Evolutionary conservation across 2,797 vertebrate genomes (phyloP), one percentile per base, ranked within the genome.

Genomic region (Poecilia velifera): DNA sequence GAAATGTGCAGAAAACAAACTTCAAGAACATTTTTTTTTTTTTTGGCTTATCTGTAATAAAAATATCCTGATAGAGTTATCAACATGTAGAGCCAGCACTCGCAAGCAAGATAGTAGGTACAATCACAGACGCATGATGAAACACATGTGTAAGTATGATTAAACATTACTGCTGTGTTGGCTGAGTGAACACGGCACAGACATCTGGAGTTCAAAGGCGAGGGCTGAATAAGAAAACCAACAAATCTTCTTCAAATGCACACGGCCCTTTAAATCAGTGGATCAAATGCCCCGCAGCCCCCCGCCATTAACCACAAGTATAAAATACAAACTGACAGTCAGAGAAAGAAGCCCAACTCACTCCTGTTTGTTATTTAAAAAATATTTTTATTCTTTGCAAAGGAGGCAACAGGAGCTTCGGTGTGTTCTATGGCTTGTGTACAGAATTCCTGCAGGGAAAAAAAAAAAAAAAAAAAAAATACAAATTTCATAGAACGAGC

Each of bases 381-480:
- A 91, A 92, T 90, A 92, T 87, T 82, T 93, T 95, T 94, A 93
- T 94, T 94, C 86, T 92, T 91, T 92, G 93, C 90, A 95, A 94
- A 94, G 91, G 93, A 94, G 92, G 90, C 94, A 94, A 92, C 79
- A 83, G 89, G 93, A 93, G 92, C 86, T 90, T 94, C 94, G 90
- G 91, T 90, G 91, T 87, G 89, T 94, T 91, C 91, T 85, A 92
- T 91, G 93, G 91, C 92, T 93, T 91, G 92, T 89, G 90, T 91
- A 93, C 91, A 94, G 89, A 92, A 80, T 89, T 94, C 87, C 90
- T 91, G 90, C 81, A 75, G 91, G 87, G 34, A 3, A 34, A 92
- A 85, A 83, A 90, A 79, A 84, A 92, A 85, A 83, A 90, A 79
- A 84, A 83, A 90, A 77, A 25, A 76, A 77, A 45, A 71, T n/a